phyloP scores from a whole-genome alignment of 2,888 invertebrate species.

The Stenodera caucasica region DNA sequence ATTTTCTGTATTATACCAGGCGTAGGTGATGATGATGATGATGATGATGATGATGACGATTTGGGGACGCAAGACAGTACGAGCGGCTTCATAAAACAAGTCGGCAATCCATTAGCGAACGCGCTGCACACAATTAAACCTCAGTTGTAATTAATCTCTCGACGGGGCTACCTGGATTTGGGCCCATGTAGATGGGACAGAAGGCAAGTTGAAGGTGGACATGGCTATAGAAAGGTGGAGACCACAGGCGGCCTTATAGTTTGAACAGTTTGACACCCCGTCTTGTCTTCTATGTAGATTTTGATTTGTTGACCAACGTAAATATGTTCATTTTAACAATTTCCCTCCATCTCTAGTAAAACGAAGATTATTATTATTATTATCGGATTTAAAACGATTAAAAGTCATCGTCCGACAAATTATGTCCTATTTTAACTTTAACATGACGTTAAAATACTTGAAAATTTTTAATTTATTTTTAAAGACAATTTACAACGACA shows the following conservation, averaged over 20 bases:
- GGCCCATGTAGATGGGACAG: too few species aligned
- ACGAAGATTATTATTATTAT: slow-evolving; percentile 3
- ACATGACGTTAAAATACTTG: not conserved
- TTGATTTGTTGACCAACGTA: slow-evolving; percentile 31
- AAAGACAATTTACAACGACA: not conserved
- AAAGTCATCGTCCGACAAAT: slow-evolving; percentile 27
- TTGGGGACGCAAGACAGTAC: too few species aligned
- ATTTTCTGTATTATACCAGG: too few species aligned
- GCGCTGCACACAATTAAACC: slow-evolving; percentile 37
- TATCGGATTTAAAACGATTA: slow-evolving; percentile 16
- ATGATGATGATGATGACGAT: not conserved
- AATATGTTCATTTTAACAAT: slow-evolving; percentile 31
- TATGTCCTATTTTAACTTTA: slow-evolving; percentile 17
- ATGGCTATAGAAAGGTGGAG: slow-evolving; percentile 21
- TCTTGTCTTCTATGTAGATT: slow-evolving; percentile 12
- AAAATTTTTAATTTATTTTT: slow-evolving; percentile 9
- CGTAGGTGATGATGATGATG: not conserved
- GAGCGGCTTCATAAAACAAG: slow-evolving; percentile 30
- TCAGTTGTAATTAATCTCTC: slow-evolving; percentile 36
- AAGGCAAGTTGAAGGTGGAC: slow-evolving; percentile 2
- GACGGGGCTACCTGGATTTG: slow-evolving; percentile 26
- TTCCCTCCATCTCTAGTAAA: too few species aligned
- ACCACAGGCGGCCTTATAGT: slow-evolving; percentile 24
- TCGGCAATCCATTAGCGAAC: slow-evolving; percentile 36
- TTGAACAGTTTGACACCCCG: slow-evolving; percentile 10